These are phyloP conservation scores for Gouania willdenowi DNA, from an alignment of 2,797 vertebrate species.

Conservation along the genomic window DNA sequence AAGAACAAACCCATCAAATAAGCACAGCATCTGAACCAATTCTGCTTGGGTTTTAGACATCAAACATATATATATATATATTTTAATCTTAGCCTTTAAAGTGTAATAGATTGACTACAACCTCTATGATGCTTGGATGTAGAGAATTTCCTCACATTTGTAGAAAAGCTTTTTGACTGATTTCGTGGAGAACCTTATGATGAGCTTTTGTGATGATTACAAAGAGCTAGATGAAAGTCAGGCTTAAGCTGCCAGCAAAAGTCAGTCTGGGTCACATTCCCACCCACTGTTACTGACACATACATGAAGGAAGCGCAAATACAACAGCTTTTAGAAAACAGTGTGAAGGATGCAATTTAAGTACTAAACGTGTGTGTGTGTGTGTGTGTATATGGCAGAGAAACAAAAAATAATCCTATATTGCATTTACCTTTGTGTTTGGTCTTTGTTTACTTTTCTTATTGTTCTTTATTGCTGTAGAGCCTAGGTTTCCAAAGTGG, in stretches of 20 bases:
- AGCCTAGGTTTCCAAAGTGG: no score
- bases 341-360: slow-evolving; percentile 2
- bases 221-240: slow-evolving; percentile 45
- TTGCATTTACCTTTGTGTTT: no score
- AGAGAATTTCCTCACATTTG: no score
- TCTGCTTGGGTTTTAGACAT: neutral
- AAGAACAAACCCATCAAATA: no score
- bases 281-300: slow-evolving; percentile 15
- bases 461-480: no score
- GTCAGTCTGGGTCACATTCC: slow-evolving; percentile 31
- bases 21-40: neutral
- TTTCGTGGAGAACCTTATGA: slow-evolving; percentile 3
- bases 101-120: slow-evolving; percentile 11
- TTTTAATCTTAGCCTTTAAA: slow-evolving; percentile 1
- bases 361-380: neutral
- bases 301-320: slow-evolving; percentile 31
- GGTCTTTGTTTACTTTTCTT: no score
- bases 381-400: no score
- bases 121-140: no score
- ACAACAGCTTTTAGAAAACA: slow-evolving; percentile 5
- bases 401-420: no score
- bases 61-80: neutral
- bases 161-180: slow-evolving; percentile 15
- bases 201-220: slow-evolving; percentile 13
- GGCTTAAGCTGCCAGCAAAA: slow-evolving; percentile 54